A percentile compares a stretch with the other conserved stretches of the same genome.
Conservation (phyloP, 1,140 invertebrate genomes). For the Acromyrmex echinatior region DNA sequence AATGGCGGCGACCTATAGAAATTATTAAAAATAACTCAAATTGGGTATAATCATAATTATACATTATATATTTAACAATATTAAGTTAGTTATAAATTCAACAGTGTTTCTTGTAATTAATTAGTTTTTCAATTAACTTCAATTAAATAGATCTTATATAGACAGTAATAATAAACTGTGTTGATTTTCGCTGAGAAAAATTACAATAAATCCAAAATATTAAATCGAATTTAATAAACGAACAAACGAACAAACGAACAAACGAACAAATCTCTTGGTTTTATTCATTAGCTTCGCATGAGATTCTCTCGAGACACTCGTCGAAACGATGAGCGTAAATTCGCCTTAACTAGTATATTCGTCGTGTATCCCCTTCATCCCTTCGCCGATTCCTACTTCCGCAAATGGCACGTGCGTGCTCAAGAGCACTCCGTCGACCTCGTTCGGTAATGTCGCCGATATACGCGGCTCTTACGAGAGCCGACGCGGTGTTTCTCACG, state of each 20-base stretch:
- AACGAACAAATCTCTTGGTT: neutral
- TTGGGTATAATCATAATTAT: no score
- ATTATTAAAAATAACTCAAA: no score
- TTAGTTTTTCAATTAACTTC: no score
- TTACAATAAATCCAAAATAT: no score
- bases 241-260: neutral
- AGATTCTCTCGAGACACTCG: neutral
- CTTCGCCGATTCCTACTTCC: conserved; percentile 35
- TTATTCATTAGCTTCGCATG: neutral
- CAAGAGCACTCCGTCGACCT: conserved; percentile 56
- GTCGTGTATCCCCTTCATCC: conserved; percentile 24
- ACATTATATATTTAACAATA: no score
- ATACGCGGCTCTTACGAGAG: conserved; percentile 23
- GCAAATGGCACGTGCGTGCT: conserved; percentile 62
- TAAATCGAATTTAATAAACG: neutral
- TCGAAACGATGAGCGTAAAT: conserved; percentile 43
- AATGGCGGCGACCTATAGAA: no score
- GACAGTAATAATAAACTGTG: no score
- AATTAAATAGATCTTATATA: no score
- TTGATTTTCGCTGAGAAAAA: no score
- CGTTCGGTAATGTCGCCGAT: conserved; percentile 55
- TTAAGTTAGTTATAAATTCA: no score
- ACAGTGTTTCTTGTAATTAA: no score
- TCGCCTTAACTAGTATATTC: conserved; percentile 41
- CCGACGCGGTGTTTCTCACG: conserved; percentile 41